Percentiles rank a stretch among this genome's conserved stretches.
phyloP scores from a whole-genome alignment of 2,888 invertebrate genomes.

The Perdita meconis region DNA sequence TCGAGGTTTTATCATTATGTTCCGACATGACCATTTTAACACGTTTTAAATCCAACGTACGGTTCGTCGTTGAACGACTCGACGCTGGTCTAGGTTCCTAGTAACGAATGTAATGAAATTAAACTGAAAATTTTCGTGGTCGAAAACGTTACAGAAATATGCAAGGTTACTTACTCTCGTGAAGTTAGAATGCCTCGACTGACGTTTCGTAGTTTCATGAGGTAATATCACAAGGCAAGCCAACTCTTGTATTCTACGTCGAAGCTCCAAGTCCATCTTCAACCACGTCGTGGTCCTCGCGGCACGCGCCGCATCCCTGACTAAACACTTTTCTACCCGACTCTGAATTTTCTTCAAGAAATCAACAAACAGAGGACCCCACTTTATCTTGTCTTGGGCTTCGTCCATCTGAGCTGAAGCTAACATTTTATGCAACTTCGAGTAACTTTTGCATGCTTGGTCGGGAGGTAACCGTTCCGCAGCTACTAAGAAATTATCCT shows the following conservation, averaged over 20 bases:
- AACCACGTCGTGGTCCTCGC: conserved; percentile 88
- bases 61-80: conserved; percentile 75
- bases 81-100: conserved; percentile 77
- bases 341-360: conserved; percentile 87
- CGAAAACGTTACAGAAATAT: neutral
- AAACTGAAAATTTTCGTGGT: neutral
- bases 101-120: neutral
- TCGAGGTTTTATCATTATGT: conserved; percentile 79
- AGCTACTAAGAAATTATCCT: conserved; percentile 91
- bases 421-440: conserved; percentile 82
- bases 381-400: conserved; percentile 84
- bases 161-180: conserved; percentile 73
- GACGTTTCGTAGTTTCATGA: conserved; percentile 82
- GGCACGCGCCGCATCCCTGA: conserved; percentile 89
- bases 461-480: conserved; percentile 92
- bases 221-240: conserved; percentile 86
- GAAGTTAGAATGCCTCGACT: conserved; percentile 80
- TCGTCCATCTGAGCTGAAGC: conserved; percentile 75
- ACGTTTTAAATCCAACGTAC: conserved; percentile 82
- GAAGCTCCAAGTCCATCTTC: conserved; percentile 87
- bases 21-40: conserved; percentile 83
- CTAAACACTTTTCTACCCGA: conserved; percentile 90
- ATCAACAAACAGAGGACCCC: conserved; percentile 86
- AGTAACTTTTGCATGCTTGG: conserved; percentile 92
- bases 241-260: conserved; percentile 88